Evolutionary conservation across 2,797 vertebrate genomes (phyloP), one percentile per base, ranked within the genome.

Genomic region (Sebastes minor): DNA sequence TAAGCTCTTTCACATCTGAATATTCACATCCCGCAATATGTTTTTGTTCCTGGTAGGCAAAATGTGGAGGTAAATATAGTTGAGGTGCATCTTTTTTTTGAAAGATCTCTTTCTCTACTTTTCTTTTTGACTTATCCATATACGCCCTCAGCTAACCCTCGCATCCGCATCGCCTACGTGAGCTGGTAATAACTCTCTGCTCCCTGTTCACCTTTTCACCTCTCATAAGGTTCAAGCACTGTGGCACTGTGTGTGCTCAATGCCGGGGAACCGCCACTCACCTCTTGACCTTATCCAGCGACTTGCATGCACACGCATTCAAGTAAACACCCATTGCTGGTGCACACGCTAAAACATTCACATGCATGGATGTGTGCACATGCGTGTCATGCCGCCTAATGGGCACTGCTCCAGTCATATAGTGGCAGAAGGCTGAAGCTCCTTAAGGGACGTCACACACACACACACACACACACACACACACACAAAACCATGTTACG

Each of bases 191-290:
- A 81, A 79, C 80, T 85, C 52, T 46, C 65, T 35, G 74, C 74
- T 81, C 55, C 77, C 18, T 16, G 4, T 87, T 88, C 86, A 89
- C 87, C 87, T 92, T 90, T 91, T 90, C 88, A 80, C 87, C 87
- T 86, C 78, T 77, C 38, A 72, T 88, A 76, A 86, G 67, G 77
- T 91, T 90, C 76, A 87, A 55, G 74, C 66, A 27, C 35, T 83
- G 73, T 72, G 60, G 28, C 46, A 59, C 69, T 22, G 30, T 33
- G 81, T 63, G 53, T 63, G 53, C 71, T 78, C 71, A 46, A 4
- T 74, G 71, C 71, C 5, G 27, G 27, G 46, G 46, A 32, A 68
- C 61, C 72, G 49, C 76, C 38, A 25, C 74, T 65, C 60, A 84
- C 76, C 69, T 12, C 1, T 1, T 60, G 70, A 87, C 85, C 88